phyloP scores from a whole-genome alignment of 2,113 vertebrate genomes.

The Rhagologus leucostigma region DNA sequence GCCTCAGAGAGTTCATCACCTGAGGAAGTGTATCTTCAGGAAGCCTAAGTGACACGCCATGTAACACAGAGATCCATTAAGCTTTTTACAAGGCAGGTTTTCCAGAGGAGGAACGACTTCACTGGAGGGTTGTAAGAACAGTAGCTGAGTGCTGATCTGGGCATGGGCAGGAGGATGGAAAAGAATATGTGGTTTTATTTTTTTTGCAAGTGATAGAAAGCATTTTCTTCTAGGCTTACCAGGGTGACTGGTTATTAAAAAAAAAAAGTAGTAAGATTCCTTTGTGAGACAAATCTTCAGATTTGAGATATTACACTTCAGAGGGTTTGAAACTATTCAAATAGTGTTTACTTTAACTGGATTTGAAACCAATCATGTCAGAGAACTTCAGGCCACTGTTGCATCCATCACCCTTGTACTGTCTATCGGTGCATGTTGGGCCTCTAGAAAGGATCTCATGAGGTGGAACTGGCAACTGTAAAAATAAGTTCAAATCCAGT shows the following conservation, averaged over 20 bases:
- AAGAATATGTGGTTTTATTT: not conserved
- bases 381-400: not conserved
- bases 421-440: not conserved
- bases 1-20: accelerated
- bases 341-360: not conserved
- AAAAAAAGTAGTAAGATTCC: not conserved
- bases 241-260: not conserved
- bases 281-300: not conserved
- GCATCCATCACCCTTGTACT: not conserved
- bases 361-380: not conserved
- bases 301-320: not conserved
- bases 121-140: not conserved
- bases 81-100: not conserved
- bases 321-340: not conserved
- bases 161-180: not conserved
- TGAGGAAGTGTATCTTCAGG: not conserved
- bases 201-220: not conserved
- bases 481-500: not conserved
- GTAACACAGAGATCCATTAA: not conserved
- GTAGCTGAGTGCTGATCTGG: not conserved
- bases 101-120: not conserved
- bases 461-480: not conserved
- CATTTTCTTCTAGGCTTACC: not conserved
- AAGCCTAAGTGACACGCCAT: not conserved
- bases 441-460: not conserved